phyloP scores from a whole-genome alignment of 2,797 vertebrate genomes.

The Mallotus villosus region DNA sequence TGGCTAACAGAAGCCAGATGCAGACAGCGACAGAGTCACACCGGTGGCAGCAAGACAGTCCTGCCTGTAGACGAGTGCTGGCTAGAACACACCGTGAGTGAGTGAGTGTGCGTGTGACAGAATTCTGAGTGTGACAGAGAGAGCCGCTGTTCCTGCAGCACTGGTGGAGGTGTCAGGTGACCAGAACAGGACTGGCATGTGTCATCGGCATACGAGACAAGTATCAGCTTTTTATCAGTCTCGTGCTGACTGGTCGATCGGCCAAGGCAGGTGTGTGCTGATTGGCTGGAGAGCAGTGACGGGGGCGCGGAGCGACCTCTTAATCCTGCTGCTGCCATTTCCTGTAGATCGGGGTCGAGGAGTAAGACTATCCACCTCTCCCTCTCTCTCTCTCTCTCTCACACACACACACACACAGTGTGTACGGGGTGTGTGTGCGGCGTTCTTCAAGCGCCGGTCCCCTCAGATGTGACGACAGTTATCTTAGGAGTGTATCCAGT shows the following conservation, averaged over 20 bases:
- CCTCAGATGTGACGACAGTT: conserved; percentile 5
- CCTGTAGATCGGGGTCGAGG: conserved; percentile 20
- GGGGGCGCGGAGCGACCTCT: conserved; percentile 46
- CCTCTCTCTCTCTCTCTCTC: neutral
- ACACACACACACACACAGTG: conserved; percentile 5
- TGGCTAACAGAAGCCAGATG: too few relatives aligned
- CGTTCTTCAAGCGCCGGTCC: neutral
- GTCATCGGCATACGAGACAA: conserved; percentile 41
- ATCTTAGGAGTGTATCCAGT: conserved; percentile 6
- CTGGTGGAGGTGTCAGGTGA: conserved; percentile 37
- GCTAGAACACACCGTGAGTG: neutral
- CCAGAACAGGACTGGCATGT: conserved; percentile 35
- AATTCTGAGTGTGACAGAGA: neutral
- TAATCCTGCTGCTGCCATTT: conserved; percentile 43
- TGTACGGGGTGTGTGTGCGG: too few relatives aligned
- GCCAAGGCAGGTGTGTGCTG: conserved; percentile 18
- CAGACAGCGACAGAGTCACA: too few relatives aligned
- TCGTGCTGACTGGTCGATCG: conserved; percentile 42
- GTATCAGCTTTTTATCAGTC: neutral
- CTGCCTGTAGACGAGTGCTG: neutral
- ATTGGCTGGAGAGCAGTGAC: conserved; percentile 47
- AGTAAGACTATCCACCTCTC: conserved; percentile 37
- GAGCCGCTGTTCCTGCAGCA: conserved; percentile 23
- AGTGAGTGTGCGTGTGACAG: neutral
- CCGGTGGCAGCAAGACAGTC: neutral